Percentiles rank a stretch among this genome's conserved stretches.
Conservation (phyloP, 2,888 invertebrate genomes). For the Pseudoips prasinana region DNA sequence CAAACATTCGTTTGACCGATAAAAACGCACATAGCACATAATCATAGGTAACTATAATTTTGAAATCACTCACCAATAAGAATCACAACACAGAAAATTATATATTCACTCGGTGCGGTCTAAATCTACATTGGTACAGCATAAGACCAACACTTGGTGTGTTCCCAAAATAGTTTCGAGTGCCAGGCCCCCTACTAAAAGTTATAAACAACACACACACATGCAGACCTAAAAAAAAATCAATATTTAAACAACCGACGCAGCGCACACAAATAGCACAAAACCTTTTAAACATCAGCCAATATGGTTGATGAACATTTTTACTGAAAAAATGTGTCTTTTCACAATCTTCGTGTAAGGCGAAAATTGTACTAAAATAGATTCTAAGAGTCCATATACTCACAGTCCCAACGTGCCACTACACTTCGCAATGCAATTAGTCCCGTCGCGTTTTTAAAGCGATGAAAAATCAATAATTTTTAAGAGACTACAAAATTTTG, state of each 20-base stretch:
- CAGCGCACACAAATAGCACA: conserved; percentile 17
- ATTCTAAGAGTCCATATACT: conserved; percentile 42
- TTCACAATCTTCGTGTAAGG: conserved; percentile 62
- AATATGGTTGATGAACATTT: conserved; percentile 61
- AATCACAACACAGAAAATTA: conserved; percentile 1
- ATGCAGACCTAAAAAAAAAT: conserved; percentile 53
- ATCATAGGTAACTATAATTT: conserved; percentile 26
- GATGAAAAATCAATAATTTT: conserved; percentile 81
- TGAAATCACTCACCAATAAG: conserved; percentile 29
- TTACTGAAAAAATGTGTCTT: conserved; percentile 71
- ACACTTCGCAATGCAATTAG: conserved; percentile 71
- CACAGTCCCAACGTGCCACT: conserved; percentile 50
- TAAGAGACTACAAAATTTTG: conserved; percentile 68
- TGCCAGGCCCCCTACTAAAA: conserved; percentile 71
- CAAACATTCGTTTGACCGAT: conserved; percentile 61
- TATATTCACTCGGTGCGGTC: conserved; percentile 23
- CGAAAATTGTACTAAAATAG: conserved; percentile 59
- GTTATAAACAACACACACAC: conserved; percentile 72
- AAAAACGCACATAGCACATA: conserved; percentile 44
- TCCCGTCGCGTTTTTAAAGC: conserved; percentile 60
- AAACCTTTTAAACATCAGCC: conserved; percentile 15
- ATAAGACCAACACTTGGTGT: conserved; percentile 67
- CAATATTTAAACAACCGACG: conserved; percentile 64
- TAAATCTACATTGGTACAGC: conserved; percentile 48
- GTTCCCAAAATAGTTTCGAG: conserved; percentile 78